Base-by-base conservation (phyloP, 2,113 vertebrate species). In the Mungos mungo region DNA sequence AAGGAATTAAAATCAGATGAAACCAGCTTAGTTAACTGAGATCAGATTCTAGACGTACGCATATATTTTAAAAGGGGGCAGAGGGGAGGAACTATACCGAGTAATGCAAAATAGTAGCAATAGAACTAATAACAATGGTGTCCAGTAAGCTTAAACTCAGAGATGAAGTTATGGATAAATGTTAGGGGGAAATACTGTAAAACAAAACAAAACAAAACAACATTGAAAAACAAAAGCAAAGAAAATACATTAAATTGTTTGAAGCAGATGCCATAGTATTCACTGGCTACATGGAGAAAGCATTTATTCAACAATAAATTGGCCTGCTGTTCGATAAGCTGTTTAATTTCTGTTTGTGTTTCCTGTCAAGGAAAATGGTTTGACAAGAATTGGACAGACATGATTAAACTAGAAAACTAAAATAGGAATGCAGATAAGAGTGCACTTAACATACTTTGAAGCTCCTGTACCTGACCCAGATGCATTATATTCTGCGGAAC, bases 371-470 rank as follows among this genome's bases (percentile, higher is more conserved):
- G 72, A 97, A 84, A 82, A 83, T 72, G 21, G 23, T 71, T 93
- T 86, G 92, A 45, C 10, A 85, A 66, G 63, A 86, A 57, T 9
- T 86, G 10, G 96, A 83, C 3, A 88, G 76, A 38, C 27, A 23
- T 54, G 7, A 57, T 79, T 93, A 65, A 92, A 65, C 65, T 71
- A 86, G 83, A 86, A 89, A 35, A 66, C 21, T 71, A 77, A 71
- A 86, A 86, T 88, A 86, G 50, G 19, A 90, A 83, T 86, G 91
- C 74, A 95, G 94, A 82, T 90, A 96, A 31, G 60, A 72, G 65
- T 72, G 3, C 1, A 13, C 89, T 79, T 82, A 72, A 50, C 47
- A 23, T 81, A 21, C 38, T 54, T 60, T 47, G 60, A 81, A 65
- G 47, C 41, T 77, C 47, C 47, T 50, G 29, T 77, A 45, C 60